Evolutionary conservation across 2,797 vertebrate genomes (phyloP), one percentile per base, ranked within the genome.

Genomic region (Tragopan temminckii): DNA sequence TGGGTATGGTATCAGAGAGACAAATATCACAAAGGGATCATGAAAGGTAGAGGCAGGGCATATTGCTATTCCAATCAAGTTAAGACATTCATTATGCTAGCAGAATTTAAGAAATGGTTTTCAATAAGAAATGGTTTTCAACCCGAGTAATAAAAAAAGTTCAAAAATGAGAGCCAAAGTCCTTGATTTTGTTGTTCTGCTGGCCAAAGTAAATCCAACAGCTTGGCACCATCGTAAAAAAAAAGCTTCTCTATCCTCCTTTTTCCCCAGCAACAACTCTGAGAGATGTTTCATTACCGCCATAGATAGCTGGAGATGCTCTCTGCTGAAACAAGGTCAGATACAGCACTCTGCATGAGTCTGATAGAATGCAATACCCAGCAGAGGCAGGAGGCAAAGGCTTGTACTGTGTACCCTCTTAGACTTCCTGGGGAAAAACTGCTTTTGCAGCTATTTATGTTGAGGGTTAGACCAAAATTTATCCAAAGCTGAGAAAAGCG

Each of bases 371-470:
- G 75, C 20, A 64, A n/a, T 5, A 57, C 16, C 40, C 57, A 29
- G 8, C 7, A 31, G 20, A 1, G 0, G 55, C 7, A 6, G 4
- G 23, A 59, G 17, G 20, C 12, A 4, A 27, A 57, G 36, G 50
- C 18, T 58, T 46, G 55, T 31, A 9, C 57, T 23, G 16, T 9
- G 29, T n/a, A 33, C 15, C 24, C 59, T 71, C 17, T 70, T 8
- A 45, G 23, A 45, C 29, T 55, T 46, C 64, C 38, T 7, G 4
- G 4, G 15, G 43, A 23, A 67, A 86, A 93, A 82, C 4, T 1
- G 24, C 62, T 85, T 61, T 66, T 21, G 18, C 20, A 15, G 0
- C 18, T 40, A 31, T 46, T 67, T 55, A 2, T 14, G 21, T 2
- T 33, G 21, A 64, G 15, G 9, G 17, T 50, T 35, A 63, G 17